Conservation (phyloP, 2,113 vertebrate species). For the Rynchops niger region DNA sequence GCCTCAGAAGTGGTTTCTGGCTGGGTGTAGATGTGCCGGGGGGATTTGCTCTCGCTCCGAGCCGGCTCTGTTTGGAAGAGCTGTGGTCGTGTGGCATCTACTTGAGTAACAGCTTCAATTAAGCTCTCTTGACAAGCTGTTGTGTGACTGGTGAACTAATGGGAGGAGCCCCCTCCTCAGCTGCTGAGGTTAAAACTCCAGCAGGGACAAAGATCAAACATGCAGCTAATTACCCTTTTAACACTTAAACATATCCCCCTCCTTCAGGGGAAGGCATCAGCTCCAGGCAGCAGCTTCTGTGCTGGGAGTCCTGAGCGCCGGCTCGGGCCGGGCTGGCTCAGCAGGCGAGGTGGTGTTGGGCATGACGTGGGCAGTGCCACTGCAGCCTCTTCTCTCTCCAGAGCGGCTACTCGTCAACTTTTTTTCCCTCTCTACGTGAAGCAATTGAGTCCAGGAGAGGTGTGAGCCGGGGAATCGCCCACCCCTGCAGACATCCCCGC, state of each 20-base stretch:
- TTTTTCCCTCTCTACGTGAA: rapidly evolving
- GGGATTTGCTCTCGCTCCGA: conserved; percentile 42
- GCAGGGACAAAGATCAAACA: conserved; percentile 59
- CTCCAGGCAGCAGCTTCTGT: conserved; percentile 30
- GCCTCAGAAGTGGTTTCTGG: conserved; percentile 68
- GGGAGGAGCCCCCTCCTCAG: conserved; percentile 55
- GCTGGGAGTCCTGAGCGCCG: neutral
- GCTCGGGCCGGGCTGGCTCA: neutral
- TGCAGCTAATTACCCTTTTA: conserved; percentile 68
- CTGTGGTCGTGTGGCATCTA: conserved; percentile 65
- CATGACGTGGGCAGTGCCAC: neutral
- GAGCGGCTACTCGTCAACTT: neutral
- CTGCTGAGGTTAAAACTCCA: conserved; percentile 58
- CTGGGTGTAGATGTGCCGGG: conserved; percentile 29
- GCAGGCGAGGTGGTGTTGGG: rapidly evolving
- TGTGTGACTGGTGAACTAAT: conserved; percentile 52
- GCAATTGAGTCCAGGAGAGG: neutral
- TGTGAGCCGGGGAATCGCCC: neutral
- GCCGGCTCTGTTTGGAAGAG: conserved; percentile 45
- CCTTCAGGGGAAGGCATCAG: conserved; percentile 24
- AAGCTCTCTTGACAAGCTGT: conserved; percentile 61
- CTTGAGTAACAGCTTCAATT: conserved; percentile 61
- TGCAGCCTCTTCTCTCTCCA: neutral
- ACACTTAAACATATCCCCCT: conserved; percentile 38
- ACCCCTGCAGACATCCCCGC: neutral